Percentiles rank a stretch among this genome's conserved stretches.
Evolutionary conservation across 2,888 invertebrate species (phyloP).

Genomic region (Drosophila diplacantha): DNA sequence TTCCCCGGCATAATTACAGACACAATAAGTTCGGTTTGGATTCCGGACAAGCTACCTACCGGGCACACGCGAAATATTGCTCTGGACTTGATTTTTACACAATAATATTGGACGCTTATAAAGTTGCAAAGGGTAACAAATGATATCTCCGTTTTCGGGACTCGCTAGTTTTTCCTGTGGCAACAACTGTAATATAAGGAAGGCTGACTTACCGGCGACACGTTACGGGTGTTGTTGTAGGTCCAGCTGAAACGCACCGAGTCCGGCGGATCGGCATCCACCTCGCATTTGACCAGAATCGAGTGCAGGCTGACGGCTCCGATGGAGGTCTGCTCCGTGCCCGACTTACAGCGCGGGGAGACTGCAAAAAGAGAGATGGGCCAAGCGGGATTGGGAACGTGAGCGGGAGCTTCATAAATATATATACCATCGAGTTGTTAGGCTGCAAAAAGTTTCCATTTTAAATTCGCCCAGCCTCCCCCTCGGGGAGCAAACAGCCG

Average conservation of each 20-base stretch:
- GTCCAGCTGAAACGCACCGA: constrained; percentile 89
- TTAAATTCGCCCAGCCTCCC: constrained; percentile 26
- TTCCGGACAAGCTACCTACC: constrained; percentile 13
- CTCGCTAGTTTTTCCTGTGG: not conserved
- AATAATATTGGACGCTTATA: not conserved
- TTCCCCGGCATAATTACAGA: constrained; percentile 42
- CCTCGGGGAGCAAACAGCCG: constrained; percentile 27
- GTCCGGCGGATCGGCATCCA: constrained; percentile 87
- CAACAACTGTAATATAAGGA: not conserved
- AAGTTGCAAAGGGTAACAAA: not conserved
- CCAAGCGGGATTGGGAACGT: constrained; percentile 3
- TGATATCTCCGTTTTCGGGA: not conserved
- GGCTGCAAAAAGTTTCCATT: constrained; percentile 41
- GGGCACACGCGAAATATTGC: not conserved
- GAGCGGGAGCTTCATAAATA: constrained; percentile 33
- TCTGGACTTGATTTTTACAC: not conserved
- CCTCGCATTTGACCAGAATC: constrained; percentile 87
- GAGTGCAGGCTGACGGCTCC: constrained; percentile 86
- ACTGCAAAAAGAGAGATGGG: constrained; percentile 79
- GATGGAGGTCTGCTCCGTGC: constrained; percentile 84
- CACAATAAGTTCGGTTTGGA: constrained; percentile 38
- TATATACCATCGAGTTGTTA: constrained; percentile 27
- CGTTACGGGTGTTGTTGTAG: constrained; percentile 87
- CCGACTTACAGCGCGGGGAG: constrained; percentile 87
- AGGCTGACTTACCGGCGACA: constrained; percentile 82